Evolutionary conservation across 2,113 vertebrate species (phyloP), one percentile per base, ranked within the genome.

Genomic region (Struthidea cinerea): DNA sequence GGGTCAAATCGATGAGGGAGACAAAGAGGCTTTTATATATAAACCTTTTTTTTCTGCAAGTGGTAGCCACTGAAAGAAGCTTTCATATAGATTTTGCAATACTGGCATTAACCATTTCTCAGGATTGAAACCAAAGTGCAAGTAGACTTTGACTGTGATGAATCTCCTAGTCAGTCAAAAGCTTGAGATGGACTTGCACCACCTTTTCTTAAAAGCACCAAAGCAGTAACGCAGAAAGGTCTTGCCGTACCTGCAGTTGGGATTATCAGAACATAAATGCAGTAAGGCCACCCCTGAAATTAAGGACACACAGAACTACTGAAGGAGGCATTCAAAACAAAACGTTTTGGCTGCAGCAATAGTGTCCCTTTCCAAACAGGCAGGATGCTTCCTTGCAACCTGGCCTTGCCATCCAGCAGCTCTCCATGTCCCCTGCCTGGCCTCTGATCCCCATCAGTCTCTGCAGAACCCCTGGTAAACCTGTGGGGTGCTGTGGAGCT

Each of bases 301-400:
- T 26, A 28, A 67, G 52, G 57, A 24, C 32, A 39, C 2, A 3
- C 10, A 30, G n/a, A 47, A 42, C 41, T 71, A 16, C 11, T 39
- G n/a, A 63, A 53, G 68, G n/a, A 84, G 39, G 16, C 53, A 19
- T 87, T n/a, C 41, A 57, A 32, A 84, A 53, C 17, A 14, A 33
- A 32, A 10, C 0, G 0, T 14, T 69, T 19, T 64, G 42, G 28
- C 28, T 46, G 16, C 44, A 63, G 4, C 27, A 1, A 1, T 16
- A 18, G 17, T 13, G 21, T 11, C 22, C 35, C 37, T 80, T 64
- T 71, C 17, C 28, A 52, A 20, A 28, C 11, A 44, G 18, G 18
- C 0, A 1, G n/a, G 61, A 39, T 1, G 0, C 18, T 57, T 87
- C 33, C 46, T 33, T 67, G 33, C 44, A 64, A 21, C 41, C 61